Base-by-base conservation (phyloP, 2,888 invertebrate species). In the Tenthredo scrophulariae region DNA sequence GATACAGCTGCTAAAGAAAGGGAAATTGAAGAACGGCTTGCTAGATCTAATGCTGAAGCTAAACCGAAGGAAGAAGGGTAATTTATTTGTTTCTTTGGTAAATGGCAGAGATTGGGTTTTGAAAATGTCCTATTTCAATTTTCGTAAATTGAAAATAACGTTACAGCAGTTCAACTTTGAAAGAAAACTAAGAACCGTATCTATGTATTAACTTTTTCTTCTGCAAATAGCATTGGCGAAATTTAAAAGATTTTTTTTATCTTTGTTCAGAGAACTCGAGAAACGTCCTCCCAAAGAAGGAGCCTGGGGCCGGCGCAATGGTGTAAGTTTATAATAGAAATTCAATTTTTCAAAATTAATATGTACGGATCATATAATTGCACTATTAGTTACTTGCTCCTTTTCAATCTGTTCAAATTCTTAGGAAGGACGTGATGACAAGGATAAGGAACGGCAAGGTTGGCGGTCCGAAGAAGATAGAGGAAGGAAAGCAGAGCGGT, bases 1-100 rank as follows among this genome's bases (percentile, higher is more conserved):
- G 98, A 99, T 92, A 99, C 99, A 1, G 96, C 97, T 83, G 97
- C 97, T 74, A 96, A 97, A 89, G 98, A 98, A 91, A 95, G 97
- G 84, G 97, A 98, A 94, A 98, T 99, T 87, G 99, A 99, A 92
- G 97, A 98, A 91, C 96, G 97, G 88, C 94, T 98, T 80, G 96
- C 96, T 46, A 96, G 96, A 90, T 89, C 88, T 22, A 90, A 90
- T 33, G 90, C 91, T 13, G 91, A 92, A 84, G 88, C 89, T 80
- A 90, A 89, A 87, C 86, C 89, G 50, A 92, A 90, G 77, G 90
- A 93, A 46, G 92, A 91, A n/a, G 89, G 87, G 92, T 91, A 88
- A 0, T 85, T 67, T 70, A 26, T 74, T 40, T 10, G 2, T 62
- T 26, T 40, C 0, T 54, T 54, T 54, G 1, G n/a, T 18, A 6